phyloP scores from a whole-genome alignment of 2,888 invertebrate genomes.

The Erebia palarica region DNA sequence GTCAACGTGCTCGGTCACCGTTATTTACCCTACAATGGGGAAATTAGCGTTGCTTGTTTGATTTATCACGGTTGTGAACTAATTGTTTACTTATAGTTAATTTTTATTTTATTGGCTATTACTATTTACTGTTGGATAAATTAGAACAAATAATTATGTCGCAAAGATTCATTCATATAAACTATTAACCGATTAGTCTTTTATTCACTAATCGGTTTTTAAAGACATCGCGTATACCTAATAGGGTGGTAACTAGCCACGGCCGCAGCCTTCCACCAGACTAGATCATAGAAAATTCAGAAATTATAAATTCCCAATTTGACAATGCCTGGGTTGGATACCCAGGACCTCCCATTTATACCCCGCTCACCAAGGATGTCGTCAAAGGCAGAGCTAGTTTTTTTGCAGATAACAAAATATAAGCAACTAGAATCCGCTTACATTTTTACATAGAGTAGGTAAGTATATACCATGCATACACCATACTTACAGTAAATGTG shows the following conservation, averaged over 20 bases:
- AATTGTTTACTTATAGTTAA: slow-evolving; percentile 29
- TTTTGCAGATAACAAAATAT: no score
- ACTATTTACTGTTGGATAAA: slow-evolving; percentile 36
- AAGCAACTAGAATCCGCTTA: background rate
- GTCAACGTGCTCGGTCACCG: slow-evolving; percentile 38
- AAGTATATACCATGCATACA: no score
- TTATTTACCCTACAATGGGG: slow-evolving; percentile 42
- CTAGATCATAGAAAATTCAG: no score
- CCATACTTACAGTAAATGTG: background rate
- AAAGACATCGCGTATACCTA: fast-evolving
- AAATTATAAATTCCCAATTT: no score
- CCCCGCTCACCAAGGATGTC: no score
- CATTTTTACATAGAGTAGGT: background rate
- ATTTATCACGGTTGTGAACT: slow-evolving; percentile 34
- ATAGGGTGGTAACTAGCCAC: background rate
- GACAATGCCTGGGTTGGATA: no score
- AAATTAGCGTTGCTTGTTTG: slow-evolving; percentile 37
- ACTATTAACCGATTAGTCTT: no score
- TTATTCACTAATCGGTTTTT: no score
- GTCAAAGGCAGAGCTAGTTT: no score
- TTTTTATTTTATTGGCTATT: slow-evolving; percentile 30
- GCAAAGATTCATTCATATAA: background rate
- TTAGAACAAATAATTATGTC: background rate
- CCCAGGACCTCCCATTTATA: background rate
- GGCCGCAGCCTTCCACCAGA: background rate